phyloP scores from a whole-genome alignment of 2,113 vertebrate genomes.

The Chaenocephalus aceratus region DNA sequence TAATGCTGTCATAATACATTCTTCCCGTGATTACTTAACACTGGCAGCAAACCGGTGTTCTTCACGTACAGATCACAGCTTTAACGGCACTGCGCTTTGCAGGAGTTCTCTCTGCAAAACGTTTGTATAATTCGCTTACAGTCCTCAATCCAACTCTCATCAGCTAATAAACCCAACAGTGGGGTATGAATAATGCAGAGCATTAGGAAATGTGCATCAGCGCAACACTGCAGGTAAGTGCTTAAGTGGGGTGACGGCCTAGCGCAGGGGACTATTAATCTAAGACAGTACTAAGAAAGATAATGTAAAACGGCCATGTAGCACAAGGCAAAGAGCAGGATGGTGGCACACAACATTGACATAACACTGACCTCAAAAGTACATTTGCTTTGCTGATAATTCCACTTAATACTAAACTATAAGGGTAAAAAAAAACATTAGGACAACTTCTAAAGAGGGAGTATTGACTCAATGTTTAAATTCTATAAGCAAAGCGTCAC shows the following conservation, averaged over 20 bases:
- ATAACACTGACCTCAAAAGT: slow-evolving; percentile 49
- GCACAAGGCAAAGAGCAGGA: slow-evolving; percentile 46
- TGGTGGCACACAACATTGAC: slow-evolving; percentile 61
- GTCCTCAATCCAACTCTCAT: slow-evolving; percentile 39
- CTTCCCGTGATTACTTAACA: slow-evolving; percentile 29
- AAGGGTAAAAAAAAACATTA: slow-evolving; percentile 12
- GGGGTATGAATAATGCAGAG: slow-evolving; percentile 57
- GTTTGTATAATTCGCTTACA: slow-evolving; percentile 14
- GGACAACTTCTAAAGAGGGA: neutral
- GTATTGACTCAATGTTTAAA: neutral
- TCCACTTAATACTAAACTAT: slow-evolving; percentile 33
- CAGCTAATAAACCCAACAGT: slow-evolving; percentile 34
- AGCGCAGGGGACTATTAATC: slow-evolving; percentile 64
- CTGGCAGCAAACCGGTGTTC: slow-evolving; percentile 23
- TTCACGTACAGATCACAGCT: slow-evolving; percentile 4
- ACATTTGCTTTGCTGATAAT: slow-evolving; percentile 45
- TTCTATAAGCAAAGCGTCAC: neutral
- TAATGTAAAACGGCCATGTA: slow-evolving; percentile 48
- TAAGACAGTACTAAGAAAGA: slow-evolving; percentile 56
- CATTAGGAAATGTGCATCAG: slow-evolving; percentile 47
- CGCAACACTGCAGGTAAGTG: slow-evolving; percentile 27
- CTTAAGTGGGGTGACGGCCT: slow-evolving; percentile 16
- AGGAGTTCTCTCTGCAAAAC: neutral
- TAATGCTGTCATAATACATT: slow-evolving; percentile 5
- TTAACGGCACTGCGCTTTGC: neutral